Percentiles rank a stretch among this genome's conserved stretches.
Evolutionary conservation across 1,140 invertebrate genomes (phyloP).

Genomic region (Lepidotrigona ventralis): DNA sequence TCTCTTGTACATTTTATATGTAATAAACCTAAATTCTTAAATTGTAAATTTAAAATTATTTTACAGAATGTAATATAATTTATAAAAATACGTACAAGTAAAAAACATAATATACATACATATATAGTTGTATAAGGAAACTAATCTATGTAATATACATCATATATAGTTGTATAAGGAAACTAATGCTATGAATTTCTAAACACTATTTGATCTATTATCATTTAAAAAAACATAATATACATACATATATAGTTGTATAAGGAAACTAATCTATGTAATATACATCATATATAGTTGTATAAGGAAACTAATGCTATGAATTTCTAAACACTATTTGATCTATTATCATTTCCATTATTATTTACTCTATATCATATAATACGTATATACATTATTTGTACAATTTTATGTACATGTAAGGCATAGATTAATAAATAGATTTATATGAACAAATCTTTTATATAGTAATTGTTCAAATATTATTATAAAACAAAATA

Average conservation of each 20-base stretch:
- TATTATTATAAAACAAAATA: neutral
- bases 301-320: constrained; percentile 6
- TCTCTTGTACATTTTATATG: constrained; percentile 45
- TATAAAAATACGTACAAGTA: neutral
- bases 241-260: neutral
- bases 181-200: constrained; percentile 9
- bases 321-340: neutral
- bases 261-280: constrained; percentile 6
- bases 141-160: neutral
- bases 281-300: neutral
- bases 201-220: constrained; percentile 1
- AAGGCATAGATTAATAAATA: constrained; percentile 48
- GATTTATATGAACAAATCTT: constrained; percentile 4
- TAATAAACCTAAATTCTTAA: neutral
- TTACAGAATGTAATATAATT: constrained; percentile 10
- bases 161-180: neutral
- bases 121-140: constrained; percentile 3
- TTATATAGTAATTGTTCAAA: neutral
- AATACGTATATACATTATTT: constrained; percentile 41
- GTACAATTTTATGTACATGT: constrained; percentile 55
- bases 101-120: constrained; percentile 10
- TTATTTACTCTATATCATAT: constrained; percentile 18
- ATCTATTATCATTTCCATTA: constrained; percentile 9
- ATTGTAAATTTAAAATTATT: constrained; percentile 1
- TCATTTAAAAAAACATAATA: constrained; percentile 9